These are phyloP conservation scores for Nephrotoma guestfalica DNA, from an alignment of 2,888 invertebrate species.

Conservation along the genomic window DNA sequence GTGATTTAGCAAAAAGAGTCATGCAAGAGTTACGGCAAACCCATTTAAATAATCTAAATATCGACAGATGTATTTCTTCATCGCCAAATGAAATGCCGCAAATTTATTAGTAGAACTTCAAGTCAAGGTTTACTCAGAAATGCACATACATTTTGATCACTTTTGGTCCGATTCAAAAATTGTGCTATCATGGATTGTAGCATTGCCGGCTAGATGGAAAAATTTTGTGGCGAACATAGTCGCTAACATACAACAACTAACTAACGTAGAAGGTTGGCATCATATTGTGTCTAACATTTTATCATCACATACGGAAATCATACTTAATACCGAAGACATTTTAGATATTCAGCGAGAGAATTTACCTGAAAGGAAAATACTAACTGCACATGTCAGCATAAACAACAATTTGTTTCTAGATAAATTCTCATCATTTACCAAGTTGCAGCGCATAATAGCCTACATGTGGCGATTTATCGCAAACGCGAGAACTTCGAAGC, in stretches of 20 bases:
- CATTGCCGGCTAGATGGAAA: neutral
- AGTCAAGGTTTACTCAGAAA: neutral
- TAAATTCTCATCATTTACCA: too few species aligned
- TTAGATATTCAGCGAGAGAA: neutral
- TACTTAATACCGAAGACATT: neutral
- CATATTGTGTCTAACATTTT: neutral
- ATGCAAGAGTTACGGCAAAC: too few species aligned
- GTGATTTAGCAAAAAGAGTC: too few species aligned
- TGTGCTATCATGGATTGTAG: neutral
- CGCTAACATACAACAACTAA: neutral
- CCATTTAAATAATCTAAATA: neutral
- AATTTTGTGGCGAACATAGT: neutral
- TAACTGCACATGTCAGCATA: too few species aligned
- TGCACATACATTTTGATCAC: neutral
- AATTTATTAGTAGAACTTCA: neutral
- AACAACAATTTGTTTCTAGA: too few species aligned
- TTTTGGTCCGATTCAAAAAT: neutral
- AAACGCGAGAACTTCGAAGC: too few species aligned
- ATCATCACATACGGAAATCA: too few species aligned
- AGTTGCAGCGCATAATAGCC: too few species aligned
- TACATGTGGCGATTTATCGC: too few species aligned
- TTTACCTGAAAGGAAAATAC: neutral
- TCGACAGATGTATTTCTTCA: neutral
- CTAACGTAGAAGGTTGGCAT: neutral
- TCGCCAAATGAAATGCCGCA: neutral